A percentile compares a stretch with the other conserved stretches of the same genome.
Conservation (phyloP, 2,888 invertebrate genomes). For the Zaprionus obscuricornis region DNA sequence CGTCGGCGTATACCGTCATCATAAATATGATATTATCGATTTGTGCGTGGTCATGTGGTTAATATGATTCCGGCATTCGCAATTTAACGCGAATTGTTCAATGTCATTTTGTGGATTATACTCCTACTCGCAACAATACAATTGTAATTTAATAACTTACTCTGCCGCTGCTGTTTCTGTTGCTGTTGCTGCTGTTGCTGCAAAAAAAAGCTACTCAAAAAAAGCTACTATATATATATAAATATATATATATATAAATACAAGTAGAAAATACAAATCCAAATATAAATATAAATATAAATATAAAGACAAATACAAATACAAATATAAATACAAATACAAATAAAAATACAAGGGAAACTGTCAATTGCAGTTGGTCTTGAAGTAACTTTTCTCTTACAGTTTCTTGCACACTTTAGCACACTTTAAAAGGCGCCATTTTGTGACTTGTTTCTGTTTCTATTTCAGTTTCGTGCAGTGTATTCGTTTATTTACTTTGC, state of each 20-base stretch:
- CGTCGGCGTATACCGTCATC: too few relatives aligned
- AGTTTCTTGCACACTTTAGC: neutral
- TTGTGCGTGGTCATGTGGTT: conserved; percentile 44
- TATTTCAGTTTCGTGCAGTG: conserved; percentile 11
- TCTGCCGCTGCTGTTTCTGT: neutral
- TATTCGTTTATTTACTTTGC: conserved; percentile 14
- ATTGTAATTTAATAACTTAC: neutral
- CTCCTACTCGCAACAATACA: conserved; percentile 33
- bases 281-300: too few relatives aligned
- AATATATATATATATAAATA: too few relatives aligned
- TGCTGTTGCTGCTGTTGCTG: too few relatives aligned
- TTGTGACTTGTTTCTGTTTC: neutral
- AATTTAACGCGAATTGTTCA: conserved; percentile 48
- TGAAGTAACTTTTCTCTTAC: neutral
- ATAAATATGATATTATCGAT: conserved; percentile 32
- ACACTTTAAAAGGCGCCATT: neutral
- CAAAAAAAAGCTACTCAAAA: too few relatives aligned
- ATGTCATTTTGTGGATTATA: conserved; percentile 42
- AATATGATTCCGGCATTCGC: conserved; percentile 45
- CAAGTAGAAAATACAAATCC: too few relatives aligned
- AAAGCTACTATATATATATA: too few relatives aligned
- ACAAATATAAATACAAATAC: too few relatives aligned
- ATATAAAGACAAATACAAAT: too few relatives aligned
- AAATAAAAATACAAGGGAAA: too few relatives aligned
- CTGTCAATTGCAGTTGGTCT: too few relatives aligned